phyloP scores from a whole-genome alignment of 2,113 vertebrate genomes.

The Ondatra zibethicus region DNA sequence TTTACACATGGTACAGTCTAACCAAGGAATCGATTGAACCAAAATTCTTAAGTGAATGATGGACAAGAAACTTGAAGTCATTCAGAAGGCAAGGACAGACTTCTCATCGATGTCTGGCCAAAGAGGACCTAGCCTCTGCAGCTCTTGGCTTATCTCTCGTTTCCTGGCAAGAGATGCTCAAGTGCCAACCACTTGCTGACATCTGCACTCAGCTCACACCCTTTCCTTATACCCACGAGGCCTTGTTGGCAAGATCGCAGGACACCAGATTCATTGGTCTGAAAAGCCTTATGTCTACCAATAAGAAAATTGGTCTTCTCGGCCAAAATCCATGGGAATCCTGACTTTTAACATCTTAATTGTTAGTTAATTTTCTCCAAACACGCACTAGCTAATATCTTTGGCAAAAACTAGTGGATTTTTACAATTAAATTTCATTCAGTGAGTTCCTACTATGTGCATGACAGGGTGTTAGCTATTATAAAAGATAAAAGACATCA shows the following conservation, averaged over 20 bases:
- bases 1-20: background rate
- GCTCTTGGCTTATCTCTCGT: background rate
- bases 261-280: conserved; percentile 77
- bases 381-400: conserved; percentile 61
- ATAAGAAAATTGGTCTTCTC: conserved; percentile 68
- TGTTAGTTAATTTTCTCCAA: conserved; percentile 79
- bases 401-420: conserved; percentile 59
- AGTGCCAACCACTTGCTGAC: conserved; percentile 30
- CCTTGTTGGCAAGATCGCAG: conserved; percentile 61
- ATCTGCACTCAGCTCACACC: conserved; percentile 43
- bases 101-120: background rate
- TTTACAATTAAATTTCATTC: conserved; percentile 39
- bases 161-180: conserved; percentile 35
- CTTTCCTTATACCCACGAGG: conserved; percentile 40
- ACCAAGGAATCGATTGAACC: background rate
- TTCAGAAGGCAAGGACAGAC: background rate
- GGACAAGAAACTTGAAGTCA: background rate
- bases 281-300: conserved; percentile 76
- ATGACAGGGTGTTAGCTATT: background rate
- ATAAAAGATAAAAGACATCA: background rate
- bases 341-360: conserved; percentile 76
- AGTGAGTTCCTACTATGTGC: conserved; percentile 60
- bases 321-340: conserved; percentile 70
- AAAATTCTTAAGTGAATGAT: background rate
- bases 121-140: background rate